These are phyloP conservation scores for Trichogramma pretiosum DNA, from an alignment of 1,140 invertebrate species.

Conservation along the genomic window DNA sequence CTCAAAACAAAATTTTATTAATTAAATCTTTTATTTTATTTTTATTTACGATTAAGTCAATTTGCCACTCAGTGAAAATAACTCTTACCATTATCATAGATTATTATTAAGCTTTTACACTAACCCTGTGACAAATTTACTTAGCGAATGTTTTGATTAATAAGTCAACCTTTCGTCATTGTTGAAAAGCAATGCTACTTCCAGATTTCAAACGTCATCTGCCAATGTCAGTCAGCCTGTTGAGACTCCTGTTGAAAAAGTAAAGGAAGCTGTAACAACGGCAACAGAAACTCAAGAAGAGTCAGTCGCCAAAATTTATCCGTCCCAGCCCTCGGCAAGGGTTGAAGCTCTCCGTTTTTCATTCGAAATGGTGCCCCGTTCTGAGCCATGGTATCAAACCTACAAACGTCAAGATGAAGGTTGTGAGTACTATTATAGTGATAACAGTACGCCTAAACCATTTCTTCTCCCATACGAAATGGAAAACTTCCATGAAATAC, in stretches of 20 bases:
- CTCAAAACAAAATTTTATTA: neutral
- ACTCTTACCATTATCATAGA: too few species aligned
- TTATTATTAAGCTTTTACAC: too few species aligned
- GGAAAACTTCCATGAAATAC: slow-evolving; percentile 41
- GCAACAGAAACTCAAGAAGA: slow-evolving; percentile 21
- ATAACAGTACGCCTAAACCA: slow-evolving; percentile 44
- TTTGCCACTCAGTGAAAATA: too few species aligned
- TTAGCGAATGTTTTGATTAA: too few species aligned
- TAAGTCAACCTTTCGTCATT: too few species aligned
- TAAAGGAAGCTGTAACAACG: too few species aligned
- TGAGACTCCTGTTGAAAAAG: too few species aligned
- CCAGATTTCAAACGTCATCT: too few species aligned
- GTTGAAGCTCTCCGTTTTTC: slow-evolving; percentile 62
- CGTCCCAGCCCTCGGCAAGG: slow-evolving; percentile 48
- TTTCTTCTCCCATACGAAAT: slow-evolving; percentile 71
- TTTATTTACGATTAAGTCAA: too few species aligned
- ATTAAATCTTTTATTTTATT: neutral
- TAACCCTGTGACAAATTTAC: too few species aligned
- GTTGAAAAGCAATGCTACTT: too few species aligned
- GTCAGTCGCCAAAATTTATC: slow-evolving; percentile 29
- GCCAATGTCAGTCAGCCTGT: too few species aligned
- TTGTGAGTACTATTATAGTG: slow-evolving; percentile 48
- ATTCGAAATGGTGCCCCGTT: slow-evolving; percentile 62
- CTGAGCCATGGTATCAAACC: slow-evolving; percentile 69
- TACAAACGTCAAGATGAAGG: slow-evolving; percentile 66